These are phyloP conservation scores for Aricia agestis DNA, from an alignment of 1,140 invertebrate genomes.

Conservation along the genomic window DNA sequence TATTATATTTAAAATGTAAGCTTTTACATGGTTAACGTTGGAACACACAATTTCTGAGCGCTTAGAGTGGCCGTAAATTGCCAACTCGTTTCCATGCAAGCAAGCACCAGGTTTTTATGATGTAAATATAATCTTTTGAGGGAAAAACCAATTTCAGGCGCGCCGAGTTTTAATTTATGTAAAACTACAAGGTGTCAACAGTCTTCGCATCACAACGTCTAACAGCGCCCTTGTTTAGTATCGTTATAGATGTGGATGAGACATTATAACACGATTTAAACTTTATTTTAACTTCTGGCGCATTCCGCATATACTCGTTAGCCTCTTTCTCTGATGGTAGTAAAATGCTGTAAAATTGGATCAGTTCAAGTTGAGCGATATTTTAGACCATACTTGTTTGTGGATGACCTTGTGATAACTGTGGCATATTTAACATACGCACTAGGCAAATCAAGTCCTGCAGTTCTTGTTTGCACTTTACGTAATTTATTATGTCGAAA, in stretches of 20 bases:
- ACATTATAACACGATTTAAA: neutral
- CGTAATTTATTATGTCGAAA: neutral
- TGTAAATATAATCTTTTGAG: conserved; percentile 1
- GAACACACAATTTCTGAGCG: neutral
- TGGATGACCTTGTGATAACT: neutral
- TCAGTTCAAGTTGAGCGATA: neutral
- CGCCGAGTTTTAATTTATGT: neutral
- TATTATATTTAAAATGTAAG: neutral
- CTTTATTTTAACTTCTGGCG: no score
- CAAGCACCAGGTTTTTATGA: neutral
- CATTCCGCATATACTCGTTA: no score
- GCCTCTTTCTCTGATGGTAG: no score
- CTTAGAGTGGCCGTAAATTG: neutral
- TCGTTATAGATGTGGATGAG: neutral
- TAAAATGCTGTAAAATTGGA: no score
- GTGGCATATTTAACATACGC: neutral
- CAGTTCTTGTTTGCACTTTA: neutral
- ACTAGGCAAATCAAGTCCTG: neutral
- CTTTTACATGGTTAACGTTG: neutral
- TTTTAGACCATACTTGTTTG: neutral
- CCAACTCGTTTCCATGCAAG: neutral
- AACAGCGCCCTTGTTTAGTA: neutral
- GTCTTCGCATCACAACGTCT: neutral
- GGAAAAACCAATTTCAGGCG: neutral
- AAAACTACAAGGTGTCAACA: neutral